Conservation (phyloP, 2,113 vertebrate species). For the Toxotes chatareus region DNA sequence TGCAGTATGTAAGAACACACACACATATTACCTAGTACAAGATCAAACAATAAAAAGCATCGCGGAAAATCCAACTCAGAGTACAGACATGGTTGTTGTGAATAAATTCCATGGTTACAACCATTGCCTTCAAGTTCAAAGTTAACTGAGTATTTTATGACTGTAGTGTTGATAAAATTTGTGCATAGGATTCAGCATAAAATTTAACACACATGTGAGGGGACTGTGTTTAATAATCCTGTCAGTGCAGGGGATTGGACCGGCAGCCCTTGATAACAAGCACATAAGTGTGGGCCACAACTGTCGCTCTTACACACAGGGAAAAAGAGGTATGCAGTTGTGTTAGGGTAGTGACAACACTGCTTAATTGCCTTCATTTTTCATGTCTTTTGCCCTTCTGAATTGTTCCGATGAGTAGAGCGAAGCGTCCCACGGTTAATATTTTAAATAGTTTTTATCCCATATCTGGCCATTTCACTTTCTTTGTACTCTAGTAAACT, state of each 20-base stretch:
- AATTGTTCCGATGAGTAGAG: background rate
- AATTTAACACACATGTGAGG: slow-evolving; percentile 5
- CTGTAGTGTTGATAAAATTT: slow-evolving; percentile 30
- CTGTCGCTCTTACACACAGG: background rate
- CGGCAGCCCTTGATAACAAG: background rate
- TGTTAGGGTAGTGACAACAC: background rate
- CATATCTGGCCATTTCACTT: background rate
- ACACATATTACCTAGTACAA: background rate
- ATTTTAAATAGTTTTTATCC: background rate
- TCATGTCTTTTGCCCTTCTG: background rate
- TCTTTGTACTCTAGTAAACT: background rate
- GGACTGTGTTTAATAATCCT: slow-evolving; percentile 7
- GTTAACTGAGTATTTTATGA: slow-evolving; percentile 43
- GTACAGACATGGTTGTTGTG: background rate
- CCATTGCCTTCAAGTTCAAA: slow-evolving; percentile 35
- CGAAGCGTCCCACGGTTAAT: background rate
- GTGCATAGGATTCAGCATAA: slow-evolving; percentile 19
- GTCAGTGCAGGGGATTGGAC: slow-evolving; percentile 27
- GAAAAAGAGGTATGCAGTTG: background rate
- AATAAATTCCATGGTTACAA: slow-evolving; percentile 26
- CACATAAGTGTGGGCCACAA: background rate
- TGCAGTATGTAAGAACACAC: background rate
- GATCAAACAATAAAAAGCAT: background rate
- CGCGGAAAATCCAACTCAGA: background rate
- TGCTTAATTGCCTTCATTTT: background rate